Evolutionary conservation across 2,113 vertebrate genomes (phyloP).

Genomic region (Pyrgilauda ruficollis): DNA sequence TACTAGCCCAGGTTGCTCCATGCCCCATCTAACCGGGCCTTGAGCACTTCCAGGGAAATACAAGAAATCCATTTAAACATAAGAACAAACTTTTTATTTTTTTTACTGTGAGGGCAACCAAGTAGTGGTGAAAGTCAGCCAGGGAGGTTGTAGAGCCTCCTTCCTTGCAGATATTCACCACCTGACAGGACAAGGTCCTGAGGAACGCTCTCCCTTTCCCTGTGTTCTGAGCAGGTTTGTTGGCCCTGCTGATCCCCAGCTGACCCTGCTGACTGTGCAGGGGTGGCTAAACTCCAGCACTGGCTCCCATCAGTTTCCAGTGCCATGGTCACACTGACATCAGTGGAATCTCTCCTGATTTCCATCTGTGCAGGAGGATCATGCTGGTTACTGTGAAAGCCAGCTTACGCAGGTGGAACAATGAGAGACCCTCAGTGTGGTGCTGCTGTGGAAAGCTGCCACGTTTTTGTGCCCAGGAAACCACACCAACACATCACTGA

Average conservation of each 20-base stretch:
- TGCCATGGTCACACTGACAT: background rate
- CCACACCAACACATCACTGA: background rate
- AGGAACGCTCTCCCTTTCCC: background rate
- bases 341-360: background rate
- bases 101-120: background rate
- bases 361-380: background rate
- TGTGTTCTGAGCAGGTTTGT: background rate
- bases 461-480: background rate
- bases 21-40: background rate
- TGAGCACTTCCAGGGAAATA: background rate
- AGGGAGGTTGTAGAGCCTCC: background rate
- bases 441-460: background rate
- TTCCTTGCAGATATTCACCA: background rate
- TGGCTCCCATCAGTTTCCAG: background rate
- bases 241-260: accelerated
- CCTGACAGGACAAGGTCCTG: background rate
- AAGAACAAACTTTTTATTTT: background rate
- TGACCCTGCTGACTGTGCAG: accelerated
- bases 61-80: background rate
- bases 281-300: background rate
- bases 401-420: background rate
- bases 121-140: background rate
- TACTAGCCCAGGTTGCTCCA: background rate
- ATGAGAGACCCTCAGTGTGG: background rate
- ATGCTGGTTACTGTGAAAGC: background rate